These are phyloP conservation scores for Nyctibius grandis DNA, from an alignment of 2,797 vertebrate species.

Conservation along the genomic window DNA sequence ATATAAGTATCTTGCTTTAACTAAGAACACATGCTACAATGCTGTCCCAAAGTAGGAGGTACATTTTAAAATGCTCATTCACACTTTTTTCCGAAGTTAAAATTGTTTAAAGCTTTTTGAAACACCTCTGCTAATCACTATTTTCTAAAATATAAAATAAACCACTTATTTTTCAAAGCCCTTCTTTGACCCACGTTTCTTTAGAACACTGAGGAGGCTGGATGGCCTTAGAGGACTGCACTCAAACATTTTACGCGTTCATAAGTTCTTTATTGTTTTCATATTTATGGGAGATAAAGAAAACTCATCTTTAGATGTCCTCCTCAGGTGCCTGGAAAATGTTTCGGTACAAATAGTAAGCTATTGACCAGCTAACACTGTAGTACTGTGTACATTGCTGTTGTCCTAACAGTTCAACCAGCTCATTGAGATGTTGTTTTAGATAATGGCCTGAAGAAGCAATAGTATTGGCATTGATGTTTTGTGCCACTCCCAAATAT, in stretches of 20 bases:
- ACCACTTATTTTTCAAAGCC: conserved; percentile 29
- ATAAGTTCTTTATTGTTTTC: background rate
- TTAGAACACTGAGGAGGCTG: background rate
- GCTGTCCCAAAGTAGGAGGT: background rate
- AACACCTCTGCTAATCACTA: background rate
- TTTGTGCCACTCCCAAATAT: background rate
- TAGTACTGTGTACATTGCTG: background rate
- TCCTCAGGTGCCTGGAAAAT: background rate
- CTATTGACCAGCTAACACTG: background rate
- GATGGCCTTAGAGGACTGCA: background rate
- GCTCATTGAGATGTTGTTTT: background rate
- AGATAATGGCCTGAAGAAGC: background rate
- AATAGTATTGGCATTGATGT: background rate
- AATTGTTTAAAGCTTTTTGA: background rate
- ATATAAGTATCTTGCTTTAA: background rate
- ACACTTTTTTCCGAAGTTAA: background rate
- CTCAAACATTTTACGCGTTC: background rate
- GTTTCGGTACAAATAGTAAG: background rate
- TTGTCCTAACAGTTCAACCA: background rate
- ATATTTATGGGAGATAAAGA: conserved; percentile 22
- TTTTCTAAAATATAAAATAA: background rate
- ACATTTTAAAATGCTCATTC: background rate
- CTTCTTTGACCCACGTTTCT: background rate
- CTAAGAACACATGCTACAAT: background rate
- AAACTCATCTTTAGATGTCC: background rate